phyloP scores from a whole-genome alignment of 2,113 vertebrate genomes.

The Anarrhichthys ocellatus region DNA sequence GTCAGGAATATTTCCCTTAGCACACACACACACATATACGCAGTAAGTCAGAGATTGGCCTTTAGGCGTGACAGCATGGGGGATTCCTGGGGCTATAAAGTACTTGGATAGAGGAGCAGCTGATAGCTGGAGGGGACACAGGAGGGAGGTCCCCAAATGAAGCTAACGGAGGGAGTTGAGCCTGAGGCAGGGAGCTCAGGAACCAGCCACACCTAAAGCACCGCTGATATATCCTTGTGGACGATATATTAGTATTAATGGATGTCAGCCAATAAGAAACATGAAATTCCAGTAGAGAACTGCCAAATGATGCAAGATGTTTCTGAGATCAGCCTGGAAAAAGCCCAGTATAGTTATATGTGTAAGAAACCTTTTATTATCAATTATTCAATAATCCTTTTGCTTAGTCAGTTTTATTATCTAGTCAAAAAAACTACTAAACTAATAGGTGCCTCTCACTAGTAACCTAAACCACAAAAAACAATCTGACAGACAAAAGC shows the following conservation, averaged over 20 bases:
- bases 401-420: neutral
- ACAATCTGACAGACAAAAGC: neutral
- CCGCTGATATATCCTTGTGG: neutral
- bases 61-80: constrained; percentile 48
- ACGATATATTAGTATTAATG: neutral
- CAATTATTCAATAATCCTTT: neutral
- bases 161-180: constrained; percentile 16
- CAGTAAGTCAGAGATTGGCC: constrained; percentile 29
- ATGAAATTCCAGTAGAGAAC: neutral
- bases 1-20: constrained; percentile 39
- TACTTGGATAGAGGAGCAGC: constrained; percentile 48
- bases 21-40: neutral
- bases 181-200: constrained; percentile 1
- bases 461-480: neutral
- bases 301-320: neutral
- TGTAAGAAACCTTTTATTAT: neutral
- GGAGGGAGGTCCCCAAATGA: constrained; percentile 30
- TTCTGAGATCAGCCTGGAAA: neutral
- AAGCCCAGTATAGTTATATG: neutral
- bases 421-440: neutral
- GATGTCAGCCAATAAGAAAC: neutral
- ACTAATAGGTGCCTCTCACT: neutral
- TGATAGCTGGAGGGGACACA: constrained; percentile 56
- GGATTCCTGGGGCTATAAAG: constrained; percentile 41
- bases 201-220: neutral